Base-by-base conservation (phyloP, 1,140 invertebrate genomes). In the Drosophila pruinosa region DNA sequence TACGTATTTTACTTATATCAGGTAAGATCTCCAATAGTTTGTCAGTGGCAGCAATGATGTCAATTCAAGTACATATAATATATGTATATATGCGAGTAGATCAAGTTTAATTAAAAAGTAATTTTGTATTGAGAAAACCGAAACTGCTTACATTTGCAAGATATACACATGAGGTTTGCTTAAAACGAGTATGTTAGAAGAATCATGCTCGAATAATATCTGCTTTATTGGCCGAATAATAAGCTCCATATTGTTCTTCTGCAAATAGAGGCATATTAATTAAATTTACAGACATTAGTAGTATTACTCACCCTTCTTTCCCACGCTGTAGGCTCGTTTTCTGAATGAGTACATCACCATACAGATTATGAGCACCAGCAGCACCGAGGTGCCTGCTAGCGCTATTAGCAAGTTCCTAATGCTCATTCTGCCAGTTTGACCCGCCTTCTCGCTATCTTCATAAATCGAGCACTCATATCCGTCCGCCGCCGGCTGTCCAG, bases 161-260 rank as follows among this genome's bases (percentile, higher is more conserved):
- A 24, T 24, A n/a, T n/a, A n/a, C n/a, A n/a, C n/a, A n/a, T n/a
- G 21, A 50, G 39, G 7, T 31, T 28, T n/a, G n/a, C n/a, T 8
- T 0, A 15, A 0, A 43, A 4, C n/a, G 1, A 58, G 1, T 53
- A 31, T 24, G 43, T 24, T 21, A 28, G 2, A 39, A 22, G 38
- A 0, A 22, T 80, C 19, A 77, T 0, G 62, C 69, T 3, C 81
- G 69, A 57, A 86, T 85, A 5, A 85, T 26, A 34, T 86, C 81
- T 15, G 19, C 81, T 10, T 68, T 67, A 2, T 77, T 70, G 0
- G 73, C 45, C 4, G 57, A 71, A 17, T 62, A 85, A 31, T 86
- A 57, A 15, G 76, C 76, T 4, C 77, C 81, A 43, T 74, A 77
- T 14, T 63, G 28, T 14, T 67, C 39, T 45, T 85, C 81, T 85